Evolutionary conservation across 1,140 invertebrate species (phyloP).

Genomic region (Hetaerina americana): DNA sequence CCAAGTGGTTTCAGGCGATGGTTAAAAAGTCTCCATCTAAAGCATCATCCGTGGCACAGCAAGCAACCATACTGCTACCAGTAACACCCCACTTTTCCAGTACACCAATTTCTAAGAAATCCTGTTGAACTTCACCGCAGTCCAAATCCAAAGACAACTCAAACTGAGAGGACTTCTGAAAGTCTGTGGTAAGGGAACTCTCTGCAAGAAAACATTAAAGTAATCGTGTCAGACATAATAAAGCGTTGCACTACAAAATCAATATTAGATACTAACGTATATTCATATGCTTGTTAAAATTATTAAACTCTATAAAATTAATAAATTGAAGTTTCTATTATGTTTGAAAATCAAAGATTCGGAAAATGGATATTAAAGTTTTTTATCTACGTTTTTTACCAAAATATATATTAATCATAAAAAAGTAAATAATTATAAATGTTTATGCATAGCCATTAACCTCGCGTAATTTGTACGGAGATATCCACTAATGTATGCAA

Average conservation of each 20-base stretch:
- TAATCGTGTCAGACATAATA: not conserved
- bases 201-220: not conserved
- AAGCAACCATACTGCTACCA: not conserved
- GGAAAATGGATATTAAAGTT: too few relatives aligned
- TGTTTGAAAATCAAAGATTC: too few relatives aligned
- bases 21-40: not conserved
- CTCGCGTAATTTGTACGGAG: too few relatives aligned
- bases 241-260: not conserved
- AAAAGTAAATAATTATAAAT: too few relatives aligned
- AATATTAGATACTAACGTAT: too few relatives aligned
- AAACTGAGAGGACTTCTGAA: not conserved
- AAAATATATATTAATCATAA: too few relatives aligned
- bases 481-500: too few relatives aligned
- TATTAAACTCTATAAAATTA: too few relatives aligned
- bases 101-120: not conserved
- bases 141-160: not conserved
- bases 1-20: not conserved
- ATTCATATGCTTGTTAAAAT: too few relatives aligned
- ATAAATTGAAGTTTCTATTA: too few relatives aligned
- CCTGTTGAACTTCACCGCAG: not conserved
- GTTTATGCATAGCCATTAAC: too few relatives aligned
- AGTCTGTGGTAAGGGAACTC: not conserved
- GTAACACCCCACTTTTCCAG: not conserved
- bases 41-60: not conserved
- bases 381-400: too few relatives aligned